These are phyloP conservation scores for Raphicerus campestris DNA, from an alignment of 2,113 vertebrate species.

Conservation along the genomic window DNA sequence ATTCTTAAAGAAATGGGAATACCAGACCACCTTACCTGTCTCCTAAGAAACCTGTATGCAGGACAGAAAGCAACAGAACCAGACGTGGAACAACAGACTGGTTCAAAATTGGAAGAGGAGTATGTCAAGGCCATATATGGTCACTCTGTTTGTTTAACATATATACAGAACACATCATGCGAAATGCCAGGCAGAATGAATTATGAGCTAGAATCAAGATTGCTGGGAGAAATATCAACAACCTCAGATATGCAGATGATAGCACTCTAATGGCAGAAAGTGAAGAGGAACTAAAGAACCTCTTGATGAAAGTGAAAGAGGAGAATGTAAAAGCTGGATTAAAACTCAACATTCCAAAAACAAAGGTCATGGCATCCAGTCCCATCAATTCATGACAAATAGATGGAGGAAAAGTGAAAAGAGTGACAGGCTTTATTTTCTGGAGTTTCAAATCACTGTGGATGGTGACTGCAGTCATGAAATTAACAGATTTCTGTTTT, in stretches of 20 bases:
- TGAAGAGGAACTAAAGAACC: background rate
- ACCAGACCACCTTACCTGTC: background rate
- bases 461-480: background rate
- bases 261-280: background rate
- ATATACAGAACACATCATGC: background rate
- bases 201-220: background rate
- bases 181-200: background rate
- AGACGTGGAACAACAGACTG: background rate
- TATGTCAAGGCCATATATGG: background rate
- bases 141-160: background rate
- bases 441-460: background rate
- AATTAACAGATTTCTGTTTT: background rate
- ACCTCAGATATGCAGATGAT: background rate
- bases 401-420: background rate
- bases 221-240: background rate
- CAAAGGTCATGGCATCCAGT: background rate
- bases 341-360: background rate
- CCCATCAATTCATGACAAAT: background rate
- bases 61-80: background rate
- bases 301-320: background rate
- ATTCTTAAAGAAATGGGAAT: background rate
- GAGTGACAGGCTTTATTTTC: background rate
- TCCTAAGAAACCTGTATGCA: background rate
- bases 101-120: background rate
- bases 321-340: background rate